Conservation (phyloP, 2,888 invertebrate genomes). For the Apodemia mormo region DNA sequence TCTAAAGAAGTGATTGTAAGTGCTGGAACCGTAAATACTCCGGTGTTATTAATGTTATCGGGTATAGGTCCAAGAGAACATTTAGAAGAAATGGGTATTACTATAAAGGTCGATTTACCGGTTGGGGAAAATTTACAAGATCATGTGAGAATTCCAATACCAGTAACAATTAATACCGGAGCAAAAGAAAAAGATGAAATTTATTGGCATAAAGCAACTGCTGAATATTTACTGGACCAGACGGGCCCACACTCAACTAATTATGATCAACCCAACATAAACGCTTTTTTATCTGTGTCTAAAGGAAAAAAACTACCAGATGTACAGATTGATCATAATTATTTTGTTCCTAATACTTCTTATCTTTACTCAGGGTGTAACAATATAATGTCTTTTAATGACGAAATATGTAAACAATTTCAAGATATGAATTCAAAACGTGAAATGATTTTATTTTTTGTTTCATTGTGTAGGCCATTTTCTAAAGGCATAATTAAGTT, state of each 20-base stretch:
- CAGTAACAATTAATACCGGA: constrained; percentile 60
- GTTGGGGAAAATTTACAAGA: constrained; percentile 76
- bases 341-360: constrained; percentile 64
- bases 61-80: constrained; percentile 63
- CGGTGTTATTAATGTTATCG: constrained; percentile 62
- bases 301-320: constrained; percentile 58
- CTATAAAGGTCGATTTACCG: constrained; percentile 55
- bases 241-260: constrained; percentile 66
- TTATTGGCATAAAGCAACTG: constrained; percentile 62
- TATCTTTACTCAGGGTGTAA: constrained; percentile 58
- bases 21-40: constrained; percentile 65
- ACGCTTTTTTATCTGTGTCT: constrained; percentile 65
- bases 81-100: constrained; percentile 52
- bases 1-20: constrained; percentile 65
- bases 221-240: constrained; percentile 64
- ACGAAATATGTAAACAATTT: constrained; percentile 64
- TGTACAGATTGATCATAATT: constrained; percentile 72
- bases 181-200: constrained; percentile 51
- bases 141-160: constrained; percentile 69
- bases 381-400: constrained; percentile 54
- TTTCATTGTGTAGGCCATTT: constrained; percentile 63
- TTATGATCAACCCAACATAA: constrained; percentile 69
- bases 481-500: constrained; percentile 62
- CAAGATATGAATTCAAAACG: constrained; percentile 57
- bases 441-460: constrained; percentile 64